Evolutionary conservation across 2,888 invertebrate species (phyloP), one percentile per base, ranked within the genome.

Genomic region (Argyresthia albistria): DNA sequence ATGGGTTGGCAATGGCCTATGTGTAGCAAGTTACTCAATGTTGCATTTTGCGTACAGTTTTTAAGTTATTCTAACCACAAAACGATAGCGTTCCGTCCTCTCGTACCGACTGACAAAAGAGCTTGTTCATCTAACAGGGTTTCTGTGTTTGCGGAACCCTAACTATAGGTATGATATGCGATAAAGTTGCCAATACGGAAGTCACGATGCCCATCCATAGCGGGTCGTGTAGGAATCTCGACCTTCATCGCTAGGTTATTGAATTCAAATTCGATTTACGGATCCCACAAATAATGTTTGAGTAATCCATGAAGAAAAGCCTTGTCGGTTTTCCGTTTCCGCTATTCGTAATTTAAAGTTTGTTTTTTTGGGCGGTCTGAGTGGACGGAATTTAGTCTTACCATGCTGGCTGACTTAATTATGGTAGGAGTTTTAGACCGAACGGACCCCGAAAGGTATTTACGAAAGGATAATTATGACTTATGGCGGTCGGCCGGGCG

Each of bases 251-350:
- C 12, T 35, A 37, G 15, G 35, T 37, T 12, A 58, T 59, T 59
- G 52, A 59, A 60, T 58, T 57, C 15, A 57, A 55, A 56, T 54
- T 58, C 42, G 35, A 56, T 49, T 55, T 58, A 53, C 54, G 39
- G 43, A 25, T 59, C 61, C 46, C 58, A 60, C 58, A 55, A 15
- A 46, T 12, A 46, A 25, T 25, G 50, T 43, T 56, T 54, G 43
- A 55, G 45, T 43, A 50, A 57, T 54, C 52, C 35, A 14, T 46
- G 46, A 25, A 25, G 25, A 10, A 46, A 46, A 46, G 16, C 46
- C 25, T 46, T 25, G 46, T 14, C 25, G 46, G 42, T 46, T 46
- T 46, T 46, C 46, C 46, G n/a, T 16, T 46, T 46, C 46, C 46
- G 46, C 14, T 25, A 16, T 15, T 46, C 42, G 25, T 25, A 4